Evolutionary conservation across 2,113 vertebrate species (phyloP).

Genomic region (Archilochus colubris): DNA sequence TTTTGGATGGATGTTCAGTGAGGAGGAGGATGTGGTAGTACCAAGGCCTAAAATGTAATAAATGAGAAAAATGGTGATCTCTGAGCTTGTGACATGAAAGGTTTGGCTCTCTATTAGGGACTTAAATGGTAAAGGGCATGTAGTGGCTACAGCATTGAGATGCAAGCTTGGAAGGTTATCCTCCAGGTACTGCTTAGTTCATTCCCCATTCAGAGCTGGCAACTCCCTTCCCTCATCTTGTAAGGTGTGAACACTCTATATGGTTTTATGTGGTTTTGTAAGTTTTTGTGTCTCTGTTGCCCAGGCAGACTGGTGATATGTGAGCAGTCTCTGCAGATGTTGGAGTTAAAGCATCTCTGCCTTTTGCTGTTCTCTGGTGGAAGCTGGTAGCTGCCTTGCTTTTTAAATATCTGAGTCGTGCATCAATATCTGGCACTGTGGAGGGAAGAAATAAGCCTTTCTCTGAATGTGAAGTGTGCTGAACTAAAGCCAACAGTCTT

Average conservation of each 20-base stretch:
- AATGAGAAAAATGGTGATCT: neutral
- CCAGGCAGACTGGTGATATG: neutral
- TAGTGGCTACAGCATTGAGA: neutral
- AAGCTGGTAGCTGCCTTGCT: neutral
- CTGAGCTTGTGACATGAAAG: neutral
- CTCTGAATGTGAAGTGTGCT: constrained; percentile 28
- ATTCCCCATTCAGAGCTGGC: neutral
- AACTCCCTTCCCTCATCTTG: neutral
- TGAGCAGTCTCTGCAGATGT: neutral
- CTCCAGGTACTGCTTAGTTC: neutral
- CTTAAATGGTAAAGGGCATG: neutral
- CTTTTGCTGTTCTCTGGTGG: neutral
- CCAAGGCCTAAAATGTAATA: neutral
- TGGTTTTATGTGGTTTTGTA: neutral
- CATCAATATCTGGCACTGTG: constrained; percentile 19
- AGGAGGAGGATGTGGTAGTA: neutral
- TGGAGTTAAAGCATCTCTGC: neutral
- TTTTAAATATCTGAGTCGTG: neutral
- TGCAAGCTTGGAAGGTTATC: fast-evolving
- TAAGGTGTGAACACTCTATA: neutral
- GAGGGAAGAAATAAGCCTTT: constrained; percentile 26
- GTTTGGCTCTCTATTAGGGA: neutral
- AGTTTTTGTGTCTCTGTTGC: neutral
- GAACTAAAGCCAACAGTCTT: constrained; percentile 49
- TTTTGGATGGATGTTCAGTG: neutral